A percentile compares a stretch with the other conserved stretches of the same genome.
Conservation (phyloP, 2,797 vertebrate genomes). For the Phrynocephalus guinanensis region DNA sequence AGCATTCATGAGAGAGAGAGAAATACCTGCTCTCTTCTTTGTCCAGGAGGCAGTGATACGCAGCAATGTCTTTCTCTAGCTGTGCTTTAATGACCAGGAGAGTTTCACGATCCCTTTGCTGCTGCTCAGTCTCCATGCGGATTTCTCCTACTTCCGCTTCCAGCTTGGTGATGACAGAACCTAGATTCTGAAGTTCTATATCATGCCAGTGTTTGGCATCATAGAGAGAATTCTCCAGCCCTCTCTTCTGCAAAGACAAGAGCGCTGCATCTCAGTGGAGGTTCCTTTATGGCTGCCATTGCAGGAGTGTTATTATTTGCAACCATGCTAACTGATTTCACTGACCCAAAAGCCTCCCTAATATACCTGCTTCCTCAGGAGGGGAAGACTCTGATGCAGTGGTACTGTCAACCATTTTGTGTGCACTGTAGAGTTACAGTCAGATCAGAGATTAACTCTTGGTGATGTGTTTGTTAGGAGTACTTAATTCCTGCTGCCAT, state of each 20-base stretch:
- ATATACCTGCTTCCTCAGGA: background rate
- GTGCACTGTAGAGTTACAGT: background rate
- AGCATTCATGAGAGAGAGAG: background rate
- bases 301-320: conserved; percentile 24
- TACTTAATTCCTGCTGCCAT: background rate
- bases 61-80: conserved; percentile 88
- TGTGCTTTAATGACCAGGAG: conserved; percentile 85
- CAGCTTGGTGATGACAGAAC: conserved; percentile 87
- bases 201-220: conserved; percentile 92
- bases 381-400: background rate
- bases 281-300: background rate
- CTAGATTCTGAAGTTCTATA: conserved; percentile 92
- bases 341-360: background rate
- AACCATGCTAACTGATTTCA: background rate
- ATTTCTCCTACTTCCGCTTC: conserved; percentile 89
- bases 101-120: conserved; percentile 84
- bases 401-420: background rate
- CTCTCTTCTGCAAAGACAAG: conserved; percentile 85
- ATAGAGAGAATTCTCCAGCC: conserved; percentile 88
- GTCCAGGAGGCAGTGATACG: conserved; percentile 91
- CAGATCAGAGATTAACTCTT: background rate
- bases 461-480: background rate
- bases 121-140: conserved; percentile 86
- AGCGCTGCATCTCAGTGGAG: background rate
- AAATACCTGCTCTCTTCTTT: conserved; percentile 85